Base-by-base conservation (phyloP, 64 coral and sea anemone genomes). In the Actinia tenebrosa region DNA sequence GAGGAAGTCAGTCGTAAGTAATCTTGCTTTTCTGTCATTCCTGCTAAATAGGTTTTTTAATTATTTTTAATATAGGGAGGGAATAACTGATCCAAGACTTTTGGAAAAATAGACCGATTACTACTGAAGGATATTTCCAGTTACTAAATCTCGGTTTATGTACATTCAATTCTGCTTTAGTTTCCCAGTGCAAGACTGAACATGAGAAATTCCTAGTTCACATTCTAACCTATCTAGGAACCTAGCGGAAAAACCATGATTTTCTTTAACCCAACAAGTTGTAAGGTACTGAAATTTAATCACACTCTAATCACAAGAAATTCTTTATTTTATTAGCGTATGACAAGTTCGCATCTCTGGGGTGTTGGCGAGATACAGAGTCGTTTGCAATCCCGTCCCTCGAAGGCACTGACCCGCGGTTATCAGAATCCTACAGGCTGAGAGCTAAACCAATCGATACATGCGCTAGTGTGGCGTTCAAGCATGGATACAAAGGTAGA, bases 351-450 rank as follows among this genome's bases (percentile, higher is more conserved):
- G 85, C 89, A 10, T 93, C 91, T 13, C 63, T 97, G 7, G 94
- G 94, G 25, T 97, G 94, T 72, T 97, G 94, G 94, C 89, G 92
- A 86, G 94, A 97, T 46, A 81, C 91, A 56, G 80, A 97, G 1
- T 68, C 85, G 9, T 86, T 87, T 60, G 85, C 94, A 2, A 58
- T 97, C 3, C 66, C 91, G 53, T 84, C 91, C 9, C 60, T 97
- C 1, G 94, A 97, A 81, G 91, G 88, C 1, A 84, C 94, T 56
- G 91, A 93, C 54, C 45, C 71, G 3, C 68, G 86, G 9, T 58
- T 97, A 18, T 87, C 56, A 25, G 89, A 85, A 16, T 62, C 91
- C 9, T 93, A 93, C 54, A 47, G 45, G 47, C 86, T 16, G 54
- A 80, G 94, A 13, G 71, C 82, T 13, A 97, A 97, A 53, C 91